These are phyloP conservation scores for Synanthedon tipuliformis DNA, from an alignment of 2,888 invertebrate genomes.

Conservation along the genomic window DNA sequence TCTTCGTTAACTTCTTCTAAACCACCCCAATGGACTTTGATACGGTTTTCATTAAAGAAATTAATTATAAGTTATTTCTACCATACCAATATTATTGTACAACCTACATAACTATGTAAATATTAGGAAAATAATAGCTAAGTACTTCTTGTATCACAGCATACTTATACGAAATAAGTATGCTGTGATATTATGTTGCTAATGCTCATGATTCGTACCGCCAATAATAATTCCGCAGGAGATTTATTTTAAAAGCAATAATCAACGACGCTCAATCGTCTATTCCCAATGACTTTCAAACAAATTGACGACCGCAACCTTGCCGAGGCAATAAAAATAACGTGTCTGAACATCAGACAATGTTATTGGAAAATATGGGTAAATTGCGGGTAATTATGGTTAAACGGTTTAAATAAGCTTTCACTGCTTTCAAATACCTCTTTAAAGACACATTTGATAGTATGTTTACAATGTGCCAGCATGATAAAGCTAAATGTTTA, in stretches of 20 bases:
- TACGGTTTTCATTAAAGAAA: no score
- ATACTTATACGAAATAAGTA: no score
- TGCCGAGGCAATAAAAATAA: conserved; percentile 16
- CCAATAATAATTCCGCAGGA: no score
- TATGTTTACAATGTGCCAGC: conserved; percentile 22
- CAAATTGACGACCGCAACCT: conserved; percentile 4
- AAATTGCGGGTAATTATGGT: conserved; percentile 26
- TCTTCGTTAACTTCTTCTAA: no score
- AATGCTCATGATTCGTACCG: no score
- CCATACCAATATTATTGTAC: no score
- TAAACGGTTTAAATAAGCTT: conserved; percentile 33
- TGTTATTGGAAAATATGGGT: conserved; percentile 26
- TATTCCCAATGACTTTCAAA: neutral
- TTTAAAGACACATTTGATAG: conserved; percentile 24
- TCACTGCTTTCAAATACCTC: conserved; percentile 31
- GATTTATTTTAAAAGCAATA: neutral
- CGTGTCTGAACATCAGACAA: conserved; percentile 19
- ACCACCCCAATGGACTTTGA: no score
- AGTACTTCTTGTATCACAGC: no score
- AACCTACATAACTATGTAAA: no score
- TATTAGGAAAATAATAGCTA: no score
- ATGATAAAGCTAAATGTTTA: conserved; percentile 23
- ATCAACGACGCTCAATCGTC: conserved; percentile 1
- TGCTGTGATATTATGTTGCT: no score
- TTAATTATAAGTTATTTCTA: no score